phyloP scores from a whole-genome alignment of 2,797 vertebrate genomes.

The Gallirallus australis region DNA sequence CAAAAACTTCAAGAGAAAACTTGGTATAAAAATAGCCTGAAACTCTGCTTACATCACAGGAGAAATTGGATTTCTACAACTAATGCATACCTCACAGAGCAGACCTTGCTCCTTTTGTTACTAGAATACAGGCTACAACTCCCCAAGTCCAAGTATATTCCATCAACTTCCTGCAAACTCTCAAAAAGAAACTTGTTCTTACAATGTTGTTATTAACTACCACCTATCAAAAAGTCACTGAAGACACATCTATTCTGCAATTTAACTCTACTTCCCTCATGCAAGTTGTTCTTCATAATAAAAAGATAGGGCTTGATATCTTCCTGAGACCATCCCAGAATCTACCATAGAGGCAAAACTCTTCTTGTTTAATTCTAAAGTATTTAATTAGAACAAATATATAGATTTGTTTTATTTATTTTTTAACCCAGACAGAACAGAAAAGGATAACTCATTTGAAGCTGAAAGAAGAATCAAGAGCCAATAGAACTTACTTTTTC shows the following conservation, averaged over 20 bases:
- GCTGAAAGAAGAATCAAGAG: background rate
- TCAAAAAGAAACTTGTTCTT: background rate
- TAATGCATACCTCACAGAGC: background rate
- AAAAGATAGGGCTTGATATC: background rate
- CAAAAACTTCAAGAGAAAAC: background rate
- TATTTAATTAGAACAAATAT: background rate
- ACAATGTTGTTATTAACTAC: background rate
- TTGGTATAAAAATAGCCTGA: background rate
- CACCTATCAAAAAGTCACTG: background rate
- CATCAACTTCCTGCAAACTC: background rate
- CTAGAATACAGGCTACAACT: background rate
- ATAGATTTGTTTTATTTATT: background rate
- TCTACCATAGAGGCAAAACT: background rate
- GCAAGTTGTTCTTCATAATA: background rate
- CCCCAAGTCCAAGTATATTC: background rate
- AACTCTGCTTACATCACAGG: background rate
- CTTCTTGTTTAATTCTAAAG: background rate
- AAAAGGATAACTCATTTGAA: background rate
- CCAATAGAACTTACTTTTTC: background rate
- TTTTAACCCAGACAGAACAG: background rate
- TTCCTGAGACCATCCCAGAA: background rate
- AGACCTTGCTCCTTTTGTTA: background rate
- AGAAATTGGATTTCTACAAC: background rate
- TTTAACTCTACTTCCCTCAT: background rate
- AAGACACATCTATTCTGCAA: background rate